Base-by-base conservation (phyloP, 2,888 invertebrate species). In the Agrochola macilenta region DNA sequence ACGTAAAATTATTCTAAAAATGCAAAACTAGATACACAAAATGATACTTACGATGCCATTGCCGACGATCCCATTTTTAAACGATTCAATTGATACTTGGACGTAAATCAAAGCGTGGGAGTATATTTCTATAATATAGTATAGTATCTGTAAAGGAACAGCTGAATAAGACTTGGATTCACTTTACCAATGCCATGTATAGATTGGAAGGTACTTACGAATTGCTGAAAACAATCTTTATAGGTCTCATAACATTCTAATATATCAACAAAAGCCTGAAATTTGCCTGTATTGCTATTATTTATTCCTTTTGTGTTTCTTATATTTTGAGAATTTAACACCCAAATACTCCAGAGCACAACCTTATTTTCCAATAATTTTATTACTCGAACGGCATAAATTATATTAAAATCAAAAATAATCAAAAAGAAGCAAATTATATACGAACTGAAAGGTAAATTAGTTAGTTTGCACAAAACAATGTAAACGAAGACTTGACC, bases 361-460 rank as follows among this genome's bases (percentile, higher is more conserved):
- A 57, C 20, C 17, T 81, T 65, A 49, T 61, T 26, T 49, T 43
- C 39, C 39, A 80, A 57, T 30, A 80, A 39, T n/a, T 60, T 49
- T 0, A 80, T 30, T 2, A 75, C 1, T 65, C 80, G 76, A 17
- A 60, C 20, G 9, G 60, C 20, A 54, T 75, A 75, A 46, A 80
- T 1, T 58, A 82, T 14, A n/a, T 81, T 81, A 1, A 46, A 1
- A 69, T 80, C 82, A 57, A 65, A 58, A 17, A 54, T 5, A 46
- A 81, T 49, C 8, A 26, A 9, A 35, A 71, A 2, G 12, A 63
- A 61, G 23, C 60, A 60, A 35, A 66, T 3, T 39, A 8, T 46
- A 9, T 69, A n/a, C 5, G 68, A 26, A 43, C 57, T 17, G 0
- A 30, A 57, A 7, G 63, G n/a, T 46, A 73, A 9, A 35, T 60